Base-by-base conservation (phyloP, 2,797 vertebrate species). In the Argyrosomus regius region DNA sequence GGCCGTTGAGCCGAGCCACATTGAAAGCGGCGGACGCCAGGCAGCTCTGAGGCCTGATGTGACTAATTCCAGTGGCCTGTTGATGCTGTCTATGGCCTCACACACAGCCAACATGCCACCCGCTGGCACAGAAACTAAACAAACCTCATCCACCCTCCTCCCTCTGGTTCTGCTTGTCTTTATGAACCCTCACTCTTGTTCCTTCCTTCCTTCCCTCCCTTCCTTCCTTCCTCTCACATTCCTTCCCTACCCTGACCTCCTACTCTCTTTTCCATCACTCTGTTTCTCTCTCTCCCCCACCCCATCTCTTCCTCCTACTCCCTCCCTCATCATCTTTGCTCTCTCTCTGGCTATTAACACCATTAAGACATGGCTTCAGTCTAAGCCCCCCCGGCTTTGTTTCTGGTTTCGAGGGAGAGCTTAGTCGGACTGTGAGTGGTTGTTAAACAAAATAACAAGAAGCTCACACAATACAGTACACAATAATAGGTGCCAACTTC, bases 341-440 rank as follows among this genome's bases (percentile, higher is more conserved):
- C 76, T 72, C 75, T 72, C 80, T 76, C 26, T 66, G 0, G 63
- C 84, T 88, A 90, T 88, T 90, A 89, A 63, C 80, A 80, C 79
- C 58, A 89, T 86, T 90, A 90, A 89, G 90, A 89, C 85, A 6
- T 35, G 78, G 87, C 88, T 86, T 84, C 70, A 81, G 77, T 81
- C 75, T 86, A 83, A 86, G 79, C 74, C 75, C 77, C 35, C 78
- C n/a, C 17, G 20, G 88, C 87, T 92, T 92, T 91, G 89, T 89
- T 85, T 89, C 81, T 87, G 87, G 76, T 85, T 86, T 70, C 10
- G 49, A 82, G 77, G 81, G 85, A 88, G 61, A 85, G 89, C 90
- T 91, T 87, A 87, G 81, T 79, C 2, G 71, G 84, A 82, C 81
- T 88, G 60, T 56, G 78, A 90, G 58, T 80, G 85, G 77, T 84